Evolutionary conservation across 2,797 vertebrate genomes (phyloP), one percentile per base, ranked within the genome.

Genomic region (Rhynchotus rufescens): DNA sequence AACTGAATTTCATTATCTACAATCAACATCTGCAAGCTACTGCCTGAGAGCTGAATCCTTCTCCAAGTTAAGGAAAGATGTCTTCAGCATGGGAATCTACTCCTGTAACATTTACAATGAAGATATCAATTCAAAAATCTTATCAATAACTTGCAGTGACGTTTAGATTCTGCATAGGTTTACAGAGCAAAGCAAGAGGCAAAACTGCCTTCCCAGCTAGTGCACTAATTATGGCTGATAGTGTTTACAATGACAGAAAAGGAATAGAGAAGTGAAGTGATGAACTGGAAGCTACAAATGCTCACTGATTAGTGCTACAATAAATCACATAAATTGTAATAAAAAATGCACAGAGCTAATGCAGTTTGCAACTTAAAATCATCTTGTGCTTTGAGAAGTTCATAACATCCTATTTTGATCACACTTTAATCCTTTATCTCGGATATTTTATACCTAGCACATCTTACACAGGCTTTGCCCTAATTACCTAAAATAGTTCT

Each of bases 401-500:
- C 84, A 26, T 86, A 71, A 59, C 30, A 61, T 78, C 49, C 52
- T 83, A 82, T 89, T 92, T 86, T 93, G 49, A 91, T 91, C 34
- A 81, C 72, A 17, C 54, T 78, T 93, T 34, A 92, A 75, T 75
- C 66, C 74, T 83, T 85, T 86, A 92, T 88, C 62, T 77, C 88
- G 23, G 57, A 52, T 60, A 5, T 76, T 95, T 94, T 78, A 83
- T 77, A 30, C 83, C 89, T 88, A 86, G 59, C 56, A 81, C 47
- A 92, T 69, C 83, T 91, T 81, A 94, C 45, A 88, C 83, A 90
- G 86, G 22, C 57, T 79, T 94, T 96, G 80, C 62, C 76, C 82
- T 96, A 95, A 97, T 96, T 95, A 85, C 88, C 26, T 89, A 90
- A 96, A 96, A 92, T 94, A 96, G 72, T 87, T 95, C 76, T 83